Percentiles rank a stretch among this genome's conserved stretches.
Conservation (phyloP, 2,888 invertebrate species). For the Cheilosia soror region DNA sequence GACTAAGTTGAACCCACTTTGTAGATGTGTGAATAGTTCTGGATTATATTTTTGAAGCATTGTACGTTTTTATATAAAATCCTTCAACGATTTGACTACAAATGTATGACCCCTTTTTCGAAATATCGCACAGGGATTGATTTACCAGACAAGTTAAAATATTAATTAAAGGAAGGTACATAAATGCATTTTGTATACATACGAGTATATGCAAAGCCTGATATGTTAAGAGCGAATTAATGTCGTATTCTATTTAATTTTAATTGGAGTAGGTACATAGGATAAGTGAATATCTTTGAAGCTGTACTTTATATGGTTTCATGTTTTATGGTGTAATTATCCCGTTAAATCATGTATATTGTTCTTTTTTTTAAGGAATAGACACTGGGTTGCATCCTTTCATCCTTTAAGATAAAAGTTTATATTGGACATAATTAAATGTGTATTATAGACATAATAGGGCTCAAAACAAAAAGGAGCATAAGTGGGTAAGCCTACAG, state of each 20-base stretch:
- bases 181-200: neutral
- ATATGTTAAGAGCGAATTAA: too few species aligned
- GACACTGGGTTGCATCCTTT: neutral
- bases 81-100: slow-evolving; percentile 46
- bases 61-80: slow-evolving; percentile 47
- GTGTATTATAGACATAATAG: too few species aligned
- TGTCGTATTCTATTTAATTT: neutral
- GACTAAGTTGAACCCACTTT: slow-evolving; percentile 46
- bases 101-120: slow-evolving; percentile 48
- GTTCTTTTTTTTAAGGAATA: neutral
- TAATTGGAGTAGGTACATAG: neutral
- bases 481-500: too few species aligned
- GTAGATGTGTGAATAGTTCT: slow-evolving; percentile 48
- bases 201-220: too few species aligned
- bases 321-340: neutral
- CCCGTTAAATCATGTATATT: neutral
- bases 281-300: neutral
- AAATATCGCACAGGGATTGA: neutral
- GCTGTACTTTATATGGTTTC: neutral
- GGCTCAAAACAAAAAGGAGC: too few species aligned
- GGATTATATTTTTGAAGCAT: slow-evolving; percentile 19
- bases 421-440: neutral
- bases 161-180: slow-evolving; percentile 8
- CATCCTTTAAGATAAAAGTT: neutral
- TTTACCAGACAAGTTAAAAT: neutral